Evolutionary conservation across 1,140 invertebrate species (phyloP), one percentile per base, ranked within the genome.

Genomic region (Diprion similis): DNA sequence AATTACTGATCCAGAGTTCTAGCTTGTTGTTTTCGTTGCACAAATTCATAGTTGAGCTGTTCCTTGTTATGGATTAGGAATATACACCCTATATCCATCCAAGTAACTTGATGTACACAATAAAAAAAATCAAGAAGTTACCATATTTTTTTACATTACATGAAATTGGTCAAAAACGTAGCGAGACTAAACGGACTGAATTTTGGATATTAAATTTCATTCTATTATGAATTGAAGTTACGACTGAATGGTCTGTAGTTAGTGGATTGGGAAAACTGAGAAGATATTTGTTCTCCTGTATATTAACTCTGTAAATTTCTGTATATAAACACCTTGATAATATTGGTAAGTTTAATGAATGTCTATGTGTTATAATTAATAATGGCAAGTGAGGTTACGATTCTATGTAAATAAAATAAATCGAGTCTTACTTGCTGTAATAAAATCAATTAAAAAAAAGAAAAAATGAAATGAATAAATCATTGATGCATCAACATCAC

Each of bases 231-330:
- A 72, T 68, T 68, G 48, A 47, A 71, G 46, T 18, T n/a, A 59
- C 51, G 51, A 59, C 51, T 59, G 46, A 73, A 67, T 46, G 66
- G 45, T 13, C 47, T 71, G 66, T 69, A 65, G 68, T 59, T 67
- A 75, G 66, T 24, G 19, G 70, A 72, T 68, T 75, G 65, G 48
- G 74, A 71, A 72, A 71, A 64, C 70, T 72, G 71, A 73, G 66
- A 71, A 75, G 73, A 76, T 74, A 73, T 74, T 75, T 70, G 70
- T 71, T 74, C 75, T 19, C 47, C 68, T 78, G 77, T 78, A 78
- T 74, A 78, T 76, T 76, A 76, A 78, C 75, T 71, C 70, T 78
- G 77, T 78, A 78, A 71, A 78, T 76, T 78, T 76, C 75, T 78
- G 77, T 78, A 78, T 73, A 78, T 78, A 78, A 69, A 78, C 24